Percentiles rank a stretch among this genome's conserved stretches.
Evolutionary conservation across 2,113 vertebrate genomes (phyloP).

Genomic region (Calonectris borealis): DNA sequence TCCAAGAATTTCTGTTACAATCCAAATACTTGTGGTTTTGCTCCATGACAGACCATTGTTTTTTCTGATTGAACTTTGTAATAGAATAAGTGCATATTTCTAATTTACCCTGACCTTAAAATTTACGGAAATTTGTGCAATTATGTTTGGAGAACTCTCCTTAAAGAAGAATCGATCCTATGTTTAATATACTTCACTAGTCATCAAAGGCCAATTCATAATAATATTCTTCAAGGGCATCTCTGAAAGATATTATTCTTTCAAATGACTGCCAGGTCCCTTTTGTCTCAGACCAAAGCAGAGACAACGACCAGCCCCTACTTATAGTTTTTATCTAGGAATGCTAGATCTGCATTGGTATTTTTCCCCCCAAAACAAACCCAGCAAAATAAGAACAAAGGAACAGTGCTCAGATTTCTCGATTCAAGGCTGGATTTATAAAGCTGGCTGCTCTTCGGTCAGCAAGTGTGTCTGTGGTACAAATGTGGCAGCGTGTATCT

Average conservation of each 20-base stretch:
- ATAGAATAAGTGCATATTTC: not conserved
- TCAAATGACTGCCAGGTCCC: not conserved
- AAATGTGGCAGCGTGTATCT: not conserved
- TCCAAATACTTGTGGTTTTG: not conserved
- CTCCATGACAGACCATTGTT: not conserved
- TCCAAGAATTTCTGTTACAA: not conserved
- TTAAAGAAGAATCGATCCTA: not conserved
- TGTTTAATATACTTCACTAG: not conserved
- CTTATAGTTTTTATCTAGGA: not conserved
- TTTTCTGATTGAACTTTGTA: not conserved
- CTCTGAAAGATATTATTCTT: not conserved
- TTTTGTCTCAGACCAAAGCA: not conserved
- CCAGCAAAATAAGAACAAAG: not conserved
- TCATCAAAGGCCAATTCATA: not conserved
- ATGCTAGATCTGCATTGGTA: not conserved
- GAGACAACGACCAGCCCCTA: not conserved
- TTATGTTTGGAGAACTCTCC: not conserved
- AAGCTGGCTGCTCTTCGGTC: not conserved
- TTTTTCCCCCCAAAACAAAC: not conserved
- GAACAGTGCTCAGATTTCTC: not conserved
- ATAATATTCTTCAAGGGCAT: not conserved
- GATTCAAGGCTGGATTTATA: not conserved
- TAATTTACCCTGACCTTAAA: not conserved
- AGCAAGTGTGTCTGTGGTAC: not conserved
- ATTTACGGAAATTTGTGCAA: not conserved